Conservation (phyloP, 2,888 invertebrate genomes). For the Creontiades dilutus region DNA sequence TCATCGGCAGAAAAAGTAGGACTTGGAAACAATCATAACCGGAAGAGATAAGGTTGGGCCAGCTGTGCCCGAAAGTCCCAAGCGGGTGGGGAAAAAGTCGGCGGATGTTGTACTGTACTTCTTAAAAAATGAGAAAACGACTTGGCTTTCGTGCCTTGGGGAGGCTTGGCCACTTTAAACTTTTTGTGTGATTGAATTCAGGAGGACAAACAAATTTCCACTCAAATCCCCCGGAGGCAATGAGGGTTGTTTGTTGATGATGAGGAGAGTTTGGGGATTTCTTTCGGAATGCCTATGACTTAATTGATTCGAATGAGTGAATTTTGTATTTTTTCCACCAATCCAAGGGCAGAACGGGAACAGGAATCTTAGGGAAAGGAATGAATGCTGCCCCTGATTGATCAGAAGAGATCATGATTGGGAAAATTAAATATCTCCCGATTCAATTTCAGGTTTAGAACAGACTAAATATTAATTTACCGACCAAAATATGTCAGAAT, state of each 20-base stretch:
- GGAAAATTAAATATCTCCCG: too few species aligned
- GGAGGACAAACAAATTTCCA: constrained; percentile 42
- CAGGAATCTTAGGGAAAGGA: not conserved
- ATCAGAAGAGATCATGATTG: too few species aligned
- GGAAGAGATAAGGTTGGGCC: constrained; percentile 7
- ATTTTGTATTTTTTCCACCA: not conserved
- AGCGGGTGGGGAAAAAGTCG: not conserved
- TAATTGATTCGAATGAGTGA: not conserved
- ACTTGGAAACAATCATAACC: constrained; percentile 48
- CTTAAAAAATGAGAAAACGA: constrained; percentile 44
- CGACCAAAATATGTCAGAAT: too few species aligned
- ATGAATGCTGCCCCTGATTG: not conserved
- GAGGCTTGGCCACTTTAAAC: not conserved
- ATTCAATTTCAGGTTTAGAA: too few species aligned
- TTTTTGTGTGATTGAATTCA: constrained; percentile 43
- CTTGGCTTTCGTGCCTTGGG: constrained; percentile 37
- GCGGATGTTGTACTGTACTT: constrained; percentile 48
- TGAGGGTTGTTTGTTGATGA: constrained; percentile 1
- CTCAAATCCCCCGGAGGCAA: not conserved
- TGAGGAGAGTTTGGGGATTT: not conserved
- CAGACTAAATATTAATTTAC: too few species aligned
- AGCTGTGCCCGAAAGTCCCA: constrained; percentile 33
- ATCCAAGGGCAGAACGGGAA: too few species aligned
- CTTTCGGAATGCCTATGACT: not conserved
- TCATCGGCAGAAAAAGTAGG: not conserved